These are phyloP conservation scores for Ladona fulva DNA, from an alignment of 1,140 invertebrate genomes.

Conservation along the genomic window DNA sequence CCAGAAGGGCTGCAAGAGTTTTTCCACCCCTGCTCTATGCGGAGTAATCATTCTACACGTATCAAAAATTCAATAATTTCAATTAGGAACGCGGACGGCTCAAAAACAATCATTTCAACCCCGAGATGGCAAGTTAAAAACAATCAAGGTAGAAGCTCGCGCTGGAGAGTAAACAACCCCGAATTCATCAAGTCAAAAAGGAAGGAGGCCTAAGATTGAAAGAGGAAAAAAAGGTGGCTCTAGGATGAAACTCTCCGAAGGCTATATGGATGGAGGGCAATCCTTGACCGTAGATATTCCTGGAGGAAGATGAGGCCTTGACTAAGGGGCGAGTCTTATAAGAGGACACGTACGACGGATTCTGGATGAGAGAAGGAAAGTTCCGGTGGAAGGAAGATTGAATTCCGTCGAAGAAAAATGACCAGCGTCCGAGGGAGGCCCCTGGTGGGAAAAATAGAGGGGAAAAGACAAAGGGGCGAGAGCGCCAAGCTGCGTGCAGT, in stretches of 20 bases:
- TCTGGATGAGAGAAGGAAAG: not conserved
- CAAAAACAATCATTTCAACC: no score
- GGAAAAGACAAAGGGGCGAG: not conserved
- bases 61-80: no score
- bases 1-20: no score
- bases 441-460: not conserved
- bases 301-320: not conserved
- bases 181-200: no score
- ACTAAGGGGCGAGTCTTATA: not conserved
- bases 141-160: no score
- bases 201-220: not conserved
- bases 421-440: not conserved
- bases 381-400: slow-evolving; percentile 3
- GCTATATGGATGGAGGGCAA: not conserved
- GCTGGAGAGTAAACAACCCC: no score
- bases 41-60: no score
- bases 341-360: not conserved
- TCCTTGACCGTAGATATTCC: slow-evolving; percentile 7
- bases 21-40: no score
- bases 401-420: slow-evolving; percentile 6
- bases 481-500: not conserved
- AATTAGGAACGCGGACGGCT: no score
- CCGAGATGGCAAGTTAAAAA: no score
- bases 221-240: not conserved
- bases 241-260: not conserved